phyloP scores from a whole-genome alignment of 1,140 invertebrate species.

The Lanistes nyassanus region DNA sequence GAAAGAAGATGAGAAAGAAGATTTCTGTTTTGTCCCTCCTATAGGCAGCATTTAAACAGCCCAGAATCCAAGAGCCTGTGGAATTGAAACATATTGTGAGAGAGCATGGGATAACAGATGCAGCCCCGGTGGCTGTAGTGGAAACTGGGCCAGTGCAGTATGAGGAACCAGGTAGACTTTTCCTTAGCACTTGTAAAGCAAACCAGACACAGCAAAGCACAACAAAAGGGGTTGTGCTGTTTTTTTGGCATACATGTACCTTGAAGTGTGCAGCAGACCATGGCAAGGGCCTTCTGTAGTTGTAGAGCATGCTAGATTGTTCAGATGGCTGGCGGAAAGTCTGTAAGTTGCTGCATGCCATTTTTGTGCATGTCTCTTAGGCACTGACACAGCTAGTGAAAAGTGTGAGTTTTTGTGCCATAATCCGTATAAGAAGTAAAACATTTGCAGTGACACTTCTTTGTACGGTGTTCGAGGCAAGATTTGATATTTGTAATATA shows the following conservation, averaged over 20 bases:
- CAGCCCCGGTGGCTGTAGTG: constrained; percentile 29
- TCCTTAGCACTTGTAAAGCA: not conserved
- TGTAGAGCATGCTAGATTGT: too few relatives aligned
- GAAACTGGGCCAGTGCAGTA: constrained; percentile 46
- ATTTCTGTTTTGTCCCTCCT: too few relatives aligned
- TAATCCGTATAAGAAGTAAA: too few relatives aligned
- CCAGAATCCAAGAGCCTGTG: constrained; percentile 20
- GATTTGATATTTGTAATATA: too few relatives aligned
- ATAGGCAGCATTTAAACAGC: not conserved
- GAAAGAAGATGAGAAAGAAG: not conserved
- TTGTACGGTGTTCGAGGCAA: too few relatives aligned
- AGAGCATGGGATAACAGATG: not conserved
- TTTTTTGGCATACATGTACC: not conserved
- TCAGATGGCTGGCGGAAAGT: too few relatives aligned
- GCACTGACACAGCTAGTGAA: too few relatives aligned
- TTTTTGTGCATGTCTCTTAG: too few relatives aligned
- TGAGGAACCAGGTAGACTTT: constrained; percentile 16
- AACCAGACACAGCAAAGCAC: not conserved
- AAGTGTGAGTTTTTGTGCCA: too few relatives aligned
- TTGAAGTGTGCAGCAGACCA: not conserved
- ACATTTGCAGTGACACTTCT: too few relatives aligned
- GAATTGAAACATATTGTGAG: constrained; percentile 22
- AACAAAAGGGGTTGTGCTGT: not conserved
- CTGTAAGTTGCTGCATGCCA: too few relatives aligned
- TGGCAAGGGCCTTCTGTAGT: too few relatives aligned